Evolutionary conservation across 2,888 invertebrate species (phyloP).

Genomic region (Daptonema setosum): DNA sequence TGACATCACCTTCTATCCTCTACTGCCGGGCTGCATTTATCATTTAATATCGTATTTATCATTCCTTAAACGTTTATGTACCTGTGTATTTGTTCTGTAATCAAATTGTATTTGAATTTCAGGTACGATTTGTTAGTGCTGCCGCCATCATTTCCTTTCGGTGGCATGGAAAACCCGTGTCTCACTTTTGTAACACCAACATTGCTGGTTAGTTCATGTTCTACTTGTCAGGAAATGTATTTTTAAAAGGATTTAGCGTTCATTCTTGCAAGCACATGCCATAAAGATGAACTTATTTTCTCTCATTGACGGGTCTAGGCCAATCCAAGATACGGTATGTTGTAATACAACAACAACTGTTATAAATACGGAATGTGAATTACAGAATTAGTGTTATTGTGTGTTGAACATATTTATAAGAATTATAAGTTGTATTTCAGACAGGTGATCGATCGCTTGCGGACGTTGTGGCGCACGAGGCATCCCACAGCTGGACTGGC

Average conservation of each 20-base stretch:
- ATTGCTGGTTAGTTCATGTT: slow-evolving; percentile 6
- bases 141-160: slow-evolving; percentile 77
- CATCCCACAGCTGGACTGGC: slow-evolving; percentile 83
- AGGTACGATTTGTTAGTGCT: slow-evolving; percentile 61
- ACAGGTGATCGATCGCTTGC: slow-evolving; percentile 75
- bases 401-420: background rate
- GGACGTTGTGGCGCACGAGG: slow-evolving; percentile 77
- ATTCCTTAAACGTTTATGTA: too few relatives aligned
- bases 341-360: background rate
- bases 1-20: too few relatives aligned
- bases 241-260: background rate
- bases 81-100: background rate
- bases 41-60: too few relatives aligned
- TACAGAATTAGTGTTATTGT: too few relatives aligned
- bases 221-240: background rate
- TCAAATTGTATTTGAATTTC: background rate
- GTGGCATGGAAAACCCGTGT: slow-evolving; percentile 92
- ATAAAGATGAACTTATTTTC: too few relatives aligned
- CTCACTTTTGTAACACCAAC: slow-evolving; percentile 83
- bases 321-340: too few relatives aligned
- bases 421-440: slow-evolving; percentile 28
- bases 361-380: background rate
- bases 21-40: too few relatives aligned
- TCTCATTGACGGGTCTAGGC: too few relatives aligned
- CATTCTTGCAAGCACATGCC: background rate